Conservation (phyloP, 92 coral and sea anemone species). For the Desmophyllum pertusum region DNA sequence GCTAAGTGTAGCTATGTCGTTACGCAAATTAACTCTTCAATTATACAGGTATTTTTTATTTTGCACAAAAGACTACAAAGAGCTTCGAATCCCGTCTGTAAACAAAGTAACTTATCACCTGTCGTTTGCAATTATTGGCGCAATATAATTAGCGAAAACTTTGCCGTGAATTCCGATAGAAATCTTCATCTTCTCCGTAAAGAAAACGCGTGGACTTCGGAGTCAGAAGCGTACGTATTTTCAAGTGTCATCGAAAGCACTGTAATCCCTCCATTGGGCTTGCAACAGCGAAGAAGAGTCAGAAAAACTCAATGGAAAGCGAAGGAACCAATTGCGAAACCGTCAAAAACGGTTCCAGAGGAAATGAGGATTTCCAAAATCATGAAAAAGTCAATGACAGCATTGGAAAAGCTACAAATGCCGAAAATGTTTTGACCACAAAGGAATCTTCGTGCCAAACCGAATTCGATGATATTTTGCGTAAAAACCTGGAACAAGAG, state of each 20-base stretch:
- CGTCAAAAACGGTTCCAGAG: not conserved
- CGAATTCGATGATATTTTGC: constrained; percentile 37
- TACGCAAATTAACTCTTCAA: constrained; percentile 19
- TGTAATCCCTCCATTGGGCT: not conserved
- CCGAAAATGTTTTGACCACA: not conserved
- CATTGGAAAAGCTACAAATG: not conserved
- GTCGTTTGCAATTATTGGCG: constrained; percentile 18
- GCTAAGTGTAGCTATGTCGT: not conserved
- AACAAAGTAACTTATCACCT: constrained; percentile 28
- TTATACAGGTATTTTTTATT: constrained; percentile 25
- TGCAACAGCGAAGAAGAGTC: not conserved
- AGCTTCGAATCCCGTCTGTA: not conserved
- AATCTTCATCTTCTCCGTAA: not conserved
- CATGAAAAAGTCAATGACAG: not conserved
- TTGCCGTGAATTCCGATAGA: constrained; percentile 14
- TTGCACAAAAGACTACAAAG: constrained; percentile 16
- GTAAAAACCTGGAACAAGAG: constrained; percentile 25
- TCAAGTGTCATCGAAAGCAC: not conserved
- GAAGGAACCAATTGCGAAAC: not conserved
- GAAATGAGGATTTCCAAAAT: not conserved
- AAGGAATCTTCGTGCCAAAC: constrained; percentile 50
- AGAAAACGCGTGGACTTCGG: not conserved
- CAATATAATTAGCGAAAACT: not conserved
- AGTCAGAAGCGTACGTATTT: not conserved
- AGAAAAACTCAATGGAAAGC: constrained; percentile 10